Conservation (phyloP, 2,888 invertebrate species). For the Stenoptilia bipunctidactyla region DNA sequence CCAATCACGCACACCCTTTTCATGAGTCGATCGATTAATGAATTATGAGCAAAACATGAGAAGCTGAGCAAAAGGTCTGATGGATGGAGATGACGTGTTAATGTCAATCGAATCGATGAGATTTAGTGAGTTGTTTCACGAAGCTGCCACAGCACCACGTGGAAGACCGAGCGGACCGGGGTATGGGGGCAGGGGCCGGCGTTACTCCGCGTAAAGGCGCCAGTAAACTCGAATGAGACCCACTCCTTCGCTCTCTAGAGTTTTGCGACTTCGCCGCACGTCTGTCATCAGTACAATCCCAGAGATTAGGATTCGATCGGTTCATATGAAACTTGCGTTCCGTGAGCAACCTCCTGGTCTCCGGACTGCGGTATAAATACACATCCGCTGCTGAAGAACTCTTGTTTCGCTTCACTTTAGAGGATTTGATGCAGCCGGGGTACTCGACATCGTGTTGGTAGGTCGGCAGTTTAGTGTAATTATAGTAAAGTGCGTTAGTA, state of each 20-base stretch:
- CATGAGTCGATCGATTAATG: conserved; percentile 13
- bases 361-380: conserved; percentile 42
- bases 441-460: conserved; percentile 45
- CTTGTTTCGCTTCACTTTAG: conserved; percentile 62
- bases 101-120: conserved; percentile 78
- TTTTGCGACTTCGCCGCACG: conserved; percentile 28
- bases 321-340: conserved; percentile 55
- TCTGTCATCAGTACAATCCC: conserved; percentile 42
- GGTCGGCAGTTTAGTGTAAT: conserved; percentile 48
- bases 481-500: conserved; percentile 61
- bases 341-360: conserved; percentile 43
- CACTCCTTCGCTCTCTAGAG: conserved; percentile 44
- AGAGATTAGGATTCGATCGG: conserved; percentile 60
- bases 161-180: conserved; percentile 71
- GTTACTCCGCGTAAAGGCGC: conserved; percentile 22
- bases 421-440: conserved; percentile 33
- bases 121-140: conserved; percentile 82
- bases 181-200: conserved; percentile 23
- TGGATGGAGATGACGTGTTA: conserved; percentile 24
- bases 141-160: conserved; percentile 86
- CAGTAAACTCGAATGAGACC: conserved; percentile 46
- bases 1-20: conserved; percentile 27
- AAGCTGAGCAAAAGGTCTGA: conserved; percentile 21
- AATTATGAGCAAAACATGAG: conserved; percentile 14
- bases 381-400: conserved; percentile 62